Evolutionary conservation across 2,797 vertebrate genomes (phyloP).

Genomic region (Macroramphosus scolopax): DNA sequence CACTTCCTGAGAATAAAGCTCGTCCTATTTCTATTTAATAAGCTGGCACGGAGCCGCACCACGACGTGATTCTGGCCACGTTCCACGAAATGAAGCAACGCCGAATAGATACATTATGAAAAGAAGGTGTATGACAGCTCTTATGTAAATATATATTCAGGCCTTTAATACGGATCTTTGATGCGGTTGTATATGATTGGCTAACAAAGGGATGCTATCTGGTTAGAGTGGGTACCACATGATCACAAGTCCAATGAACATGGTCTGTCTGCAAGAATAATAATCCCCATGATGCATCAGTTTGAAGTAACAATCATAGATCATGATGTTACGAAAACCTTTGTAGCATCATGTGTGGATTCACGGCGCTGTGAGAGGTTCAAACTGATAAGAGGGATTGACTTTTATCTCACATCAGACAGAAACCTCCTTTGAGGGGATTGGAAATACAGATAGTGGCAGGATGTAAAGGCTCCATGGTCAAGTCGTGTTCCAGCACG

Average conservation of each 20-base stretch:
- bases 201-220: too few relatives aligned
- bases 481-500: conserved; percentile 46
- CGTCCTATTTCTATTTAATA: conserved; percentile 29
- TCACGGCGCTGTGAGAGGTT: neutral
- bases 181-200: too few relatives aligned
- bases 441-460: conserved; percentile 10
- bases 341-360: conserved; percentile 5
- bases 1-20: conserved; percentile 35
- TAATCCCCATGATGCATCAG: neutral
- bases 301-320: neutral
- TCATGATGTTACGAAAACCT: conserved; percentile 8
- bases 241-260: too few relatives aligned
- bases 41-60: conserved; percentile 7
- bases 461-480: conserved; percentile 14
- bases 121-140: neutral
- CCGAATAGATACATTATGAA: conserved; percentile 5
- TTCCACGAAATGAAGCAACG: neutral
- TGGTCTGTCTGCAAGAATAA: too few relatives aligned
- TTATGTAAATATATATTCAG: neutral
- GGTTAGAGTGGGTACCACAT: too few relatives aligned
- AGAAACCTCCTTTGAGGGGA: conserved; percentile 12
- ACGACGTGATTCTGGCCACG: neutral
- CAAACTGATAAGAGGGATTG: conserved; percentile 5
- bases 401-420: conserved; percentile 4
- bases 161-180: neutral